A percentile compares a stretch with the other conserved stretches of the same genome.
Conservation (phyloP, 1,140 invertebrate genomes). For the Agraylea sexmaculata region DNA sequence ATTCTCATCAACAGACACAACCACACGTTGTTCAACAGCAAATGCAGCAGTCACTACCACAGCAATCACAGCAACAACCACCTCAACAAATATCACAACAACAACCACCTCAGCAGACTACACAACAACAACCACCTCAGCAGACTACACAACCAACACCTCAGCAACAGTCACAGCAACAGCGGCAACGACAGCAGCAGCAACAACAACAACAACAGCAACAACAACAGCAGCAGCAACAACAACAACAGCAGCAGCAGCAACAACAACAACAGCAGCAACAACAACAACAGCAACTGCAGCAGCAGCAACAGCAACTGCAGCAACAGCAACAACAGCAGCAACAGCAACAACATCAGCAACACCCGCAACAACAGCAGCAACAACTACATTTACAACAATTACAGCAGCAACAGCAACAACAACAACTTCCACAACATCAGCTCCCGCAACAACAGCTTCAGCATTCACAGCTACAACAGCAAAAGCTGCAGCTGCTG, state of each 20-base stretch:
- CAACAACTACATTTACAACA: slow-evolving; percentile 22
- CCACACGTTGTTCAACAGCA: slow-evolving; percentile 35
- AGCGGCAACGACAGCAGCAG: slow-evolving; percentile 24
- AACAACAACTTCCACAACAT: slow-evolving; percentile 16
- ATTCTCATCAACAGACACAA: slow-evolving; percentile 19
- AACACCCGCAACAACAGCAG: slow-evolving; percentile 20
- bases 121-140: slow-evolving; percentile 24
- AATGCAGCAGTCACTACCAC: slow-evolving; percentile 24
- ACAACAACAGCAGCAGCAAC: slow-evolving; percentile 35
- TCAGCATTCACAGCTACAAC: slow-evolving; percentile 23
- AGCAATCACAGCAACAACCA: slow-evolving; percentile 31
- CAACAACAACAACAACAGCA: slow-evolving; percentile 22
- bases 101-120: slow-evolving; percentile 21
- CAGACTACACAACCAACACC: slow-evolving; percentile 16
- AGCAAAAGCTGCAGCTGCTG: slow-evolving; percentile 26
- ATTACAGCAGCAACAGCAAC: slow-evolving; percentile 16
- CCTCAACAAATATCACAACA: slow-evolving; percentile 18
- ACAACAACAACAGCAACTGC: neutral
- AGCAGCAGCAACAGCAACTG: slow-evolving; percentile 21
- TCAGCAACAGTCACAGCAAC: slow-evolving; percentile 20
- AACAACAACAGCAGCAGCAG: slow-evolving; percentile 27
- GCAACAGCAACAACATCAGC: slow-evolving; percentile 24
- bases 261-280: slow-evolving; percentile 19
- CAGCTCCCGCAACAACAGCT: slow-evolving; percentile 17
- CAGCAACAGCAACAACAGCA: slow-evolving; percentile 35